Evolutionary conservation across 2,888 invertebrate genomes (phyloP).

Genomic region (Amphipyra berbera): DNA sequence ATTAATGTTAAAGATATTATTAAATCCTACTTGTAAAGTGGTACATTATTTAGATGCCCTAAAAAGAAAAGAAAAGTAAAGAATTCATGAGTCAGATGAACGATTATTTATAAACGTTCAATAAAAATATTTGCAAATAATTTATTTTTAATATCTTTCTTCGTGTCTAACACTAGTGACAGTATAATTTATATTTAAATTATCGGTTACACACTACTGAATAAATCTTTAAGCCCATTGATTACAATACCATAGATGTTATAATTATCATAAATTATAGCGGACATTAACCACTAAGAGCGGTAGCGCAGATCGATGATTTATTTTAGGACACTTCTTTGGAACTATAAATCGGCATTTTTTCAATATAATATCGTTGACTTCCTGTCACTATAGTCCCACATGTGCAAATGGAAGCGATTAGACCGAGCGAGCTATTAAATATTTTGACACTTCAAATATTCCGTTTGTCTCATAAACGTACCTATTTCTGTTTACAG

Average conservation of each 20-base stretch:
- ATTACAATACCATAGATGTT: conserved; percentile 45
- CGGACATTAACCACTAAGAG: conserved; percentile 62
- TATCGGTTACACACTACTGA: conserved; percentile 21
- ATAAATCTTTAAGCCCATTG: conserved; percentile 29
- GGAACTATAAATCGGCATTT: conserved; percentile 69
- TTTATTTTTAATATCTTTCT: too few species aligned
- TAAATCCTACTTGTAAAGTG: conserved; percentile 11
- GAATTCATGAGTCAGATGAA: neutral
- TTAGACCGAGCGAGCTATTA: conserved; percentile 52
- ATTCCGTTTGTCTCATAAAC: conserved; percentile 51
- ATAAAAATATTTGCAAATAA: too few species aligned
- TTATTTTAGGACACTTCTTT: conserved; percentile 68
- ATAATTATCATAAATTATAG: conserved; percentile 63
- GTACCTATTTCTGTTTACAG: conserved; percentile 62
- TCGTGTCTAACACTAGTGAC: conserved; percentile 2
- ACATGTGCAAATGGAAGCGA: conserved; percentile 66
- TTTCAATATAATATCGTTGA: conserved; percentile 58
- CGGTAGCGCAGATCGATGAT: conserved; percentile 60
- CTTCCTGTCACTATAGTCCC: conserved; percentile 45
- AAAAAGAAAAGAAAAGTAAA: neutral
- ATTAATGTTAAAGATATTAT: conserved; percentile 21
- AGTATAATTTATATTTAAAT: conserved; percentile 35
- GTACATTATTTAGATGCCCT: conserved; percentile 8
- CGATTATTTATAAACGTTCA: too few species aligned
- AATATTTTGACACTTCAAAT: conserved; percentile 63